phyloP scores from a whole-genome alignment of 2,888 invertebrate genomes.

The Lepidochitona cinerea region DNA sequence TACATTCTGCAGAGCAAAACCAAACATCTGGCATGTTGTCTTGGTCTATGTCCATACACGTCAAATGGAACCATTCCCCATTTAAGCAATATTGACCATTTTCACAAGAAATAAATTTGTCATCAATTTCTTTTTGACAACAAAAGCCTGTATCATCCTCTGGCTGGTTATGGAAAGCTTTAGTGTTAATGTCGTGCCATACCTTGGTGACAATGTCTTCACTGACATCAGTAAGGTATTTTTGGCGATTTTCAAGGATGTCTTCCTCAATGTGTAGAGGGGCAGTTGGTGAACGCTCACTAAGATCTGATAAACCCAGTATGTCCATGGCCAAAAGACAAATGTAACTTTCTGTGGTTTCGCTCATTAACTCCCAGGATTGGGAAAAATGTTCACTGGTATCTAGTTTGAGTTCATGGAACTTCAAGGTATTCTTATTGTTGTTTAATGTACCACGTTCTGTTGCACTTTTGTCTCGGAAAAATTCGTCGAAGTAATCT shows the following conservation, averaged over 20 bases:
- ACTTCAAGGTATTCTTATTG: neutral
- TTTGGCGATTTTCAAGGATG: constrained; percentile 5
- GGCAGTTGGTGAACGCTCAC: neutral
- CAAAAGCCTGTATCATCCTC: constrained; percentile 11
- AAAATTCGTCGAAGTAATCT: constrained; percentile 27
- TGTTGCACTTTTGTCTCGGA: constrained; percentile 17
- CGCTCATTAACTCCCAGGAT: neutral
- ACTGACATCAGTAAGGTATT: constrained; percentile 11
- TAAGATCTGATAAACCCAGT: neutral
- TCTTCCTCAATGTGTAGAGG: constrained; percentile 18
- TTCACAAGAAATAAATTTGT: constrained; percentile 23
- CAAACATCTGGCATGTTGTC: constrained; percentile 14
- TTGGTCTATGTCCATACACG: constrained; percentile 18
- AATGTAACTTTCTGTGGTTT: neutral
- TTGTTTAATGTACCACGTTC: neutral
- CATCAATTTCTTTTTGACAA: constrained; percentile 23
- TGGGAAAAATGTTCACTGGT: neutral
- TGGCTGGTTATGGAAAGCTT: neutral
- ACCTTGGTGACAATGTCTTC: neutral
- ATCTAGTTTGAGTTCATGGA: neutral
- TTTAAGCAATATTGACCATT: constrained; percentile 11
- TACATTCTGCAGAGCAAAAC: constrained; percentile 22
- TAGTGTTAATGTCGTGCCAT: constrained; percentile 16
- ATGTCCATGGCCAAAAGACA: neutral
- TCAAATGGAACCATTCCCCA: constrained; percentile 27